Conservation (phyloP, 1,140 invertebrate genomes). For the Papilio aristodemus region DNA sequence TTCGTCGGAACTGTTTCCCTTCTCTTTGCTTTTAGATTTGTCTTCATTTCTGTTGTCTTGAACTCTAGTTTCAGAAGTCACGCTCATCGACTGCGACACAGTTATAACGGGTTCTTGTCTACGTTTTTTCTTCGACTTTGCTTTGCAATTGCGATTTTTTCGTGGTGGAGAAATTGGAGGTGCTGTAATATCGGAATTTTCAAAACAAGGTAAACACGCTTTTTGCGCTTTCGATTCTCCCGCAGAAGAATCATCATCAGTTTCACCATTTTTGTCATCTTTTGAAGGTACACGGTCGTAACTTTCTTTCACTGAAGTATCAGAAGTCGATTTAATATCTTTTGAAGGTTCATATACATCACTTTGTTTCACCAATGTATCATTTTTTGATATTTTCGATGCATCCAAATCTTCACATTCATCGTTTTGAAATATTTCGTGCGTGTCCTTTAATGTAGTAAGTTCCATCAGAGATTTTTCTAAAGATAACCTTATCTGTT, state of each 20-base stretch:
- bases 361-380: not conserved
- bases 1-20: constrained; percentile 45
- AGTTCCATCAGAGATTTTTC: constrained; percentile 71
- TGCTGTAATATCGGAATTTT: constrained; percentile 25
- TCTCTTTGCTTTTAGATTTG: constrained; percentile 46
- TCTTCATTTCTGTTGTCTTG: constrained; percentile 49
- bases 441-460: constrained; percentile 59
- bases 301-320: not conserved
- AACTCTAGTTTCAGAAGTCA: constrained; percentile 33
- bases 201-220: not conserved
- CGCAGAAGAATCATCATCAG: not conserved
- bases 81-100: constrained; percentile 30
- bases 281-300: not conserved
- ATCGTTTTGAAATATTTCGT: constrained; percentile 50
- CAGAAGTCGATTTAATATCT: too few species aligned
- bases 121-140: constrained; percentile 65
- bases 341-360: not conserved
- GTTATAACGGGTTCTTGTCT: constrained; percentile 47
- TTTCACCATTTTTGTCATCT: not conserved
- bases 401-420: constrained; percentile 39
- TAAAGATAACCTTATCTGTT: constrained; percentile 67
- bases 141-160: constrained; percentile 66
- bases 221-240: not conserved
- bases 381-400: constrained; percentile 33
- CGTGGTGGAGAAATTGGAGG: constrained; percentile 55